These are phyloP conservation scores for Ctena decussata DNA, from an alignment of 2,888 invertebrate genomes.

Conservation along the genomic window DNA sequence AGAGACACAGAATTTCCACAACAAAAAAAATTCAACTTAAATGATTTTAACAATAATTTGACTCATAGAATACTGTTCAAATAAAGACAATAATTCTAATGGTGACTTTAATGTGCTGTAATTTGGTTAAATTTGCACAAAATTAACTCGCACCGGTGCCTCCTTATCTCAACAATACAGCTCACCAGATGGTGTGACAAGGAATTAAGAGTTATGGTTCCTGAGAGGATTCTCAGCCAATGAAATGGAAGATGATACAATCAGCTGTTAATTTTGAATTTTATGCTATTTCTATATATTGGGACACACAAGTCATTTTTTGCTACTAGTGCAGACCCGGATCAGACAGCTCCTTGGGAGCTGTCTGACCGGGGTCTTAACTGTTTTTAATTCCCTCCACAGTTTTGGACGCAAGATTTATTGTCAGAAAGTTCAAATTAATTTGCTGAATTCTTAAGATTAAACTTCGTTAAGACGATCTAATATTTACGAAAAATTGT, in stretches of 20 bases:
- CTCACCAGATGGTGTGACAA: neutral
- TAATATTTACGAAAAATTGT: too few relatives aligned
- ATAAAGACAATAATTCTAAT: neutral
- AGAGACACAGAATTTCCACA: neutral
- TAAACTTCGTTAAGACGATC: too few relatives aligned
- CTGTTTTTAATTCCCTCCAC: too few relatives aligned
- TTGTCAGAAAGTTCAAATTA: too few relatives aligned
- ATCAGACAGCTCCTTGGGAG: too few relatives aligned
- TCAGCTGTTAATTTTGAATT: too few relatives aligned
- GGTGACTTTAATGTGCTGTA: neutral
- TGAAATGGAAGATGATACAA: neutral
- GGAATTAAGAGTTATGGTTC: conserved; percentile 23
- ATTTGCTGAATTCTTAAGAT: too few relatives aligned
- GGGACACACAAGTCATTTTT: too few relatives aligned
- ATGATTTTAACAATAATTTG: neutral
- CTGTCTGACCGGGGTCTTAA: too few relatives aligned
- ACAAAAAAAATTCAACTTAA: neutral
- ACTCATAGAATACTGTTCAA: neutral
- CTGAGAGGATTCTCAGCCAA: conserved; percentile 14
- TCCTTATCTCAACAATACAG: neutral
- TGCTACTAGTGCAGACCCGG: too few relatives aligned
- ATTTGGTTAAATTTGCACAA: conserved; percentile 6
- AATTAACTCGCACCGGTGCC: neutral
- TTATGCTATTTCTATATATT: too few relatives aligned
- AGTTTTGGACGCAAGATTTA: too few relatives aligned